These are phyloP conservation scores for Serripes groenlandicus DNA, from an alignment of 2,888 invertebrate species.

Conservation along the genomic window DNA sequence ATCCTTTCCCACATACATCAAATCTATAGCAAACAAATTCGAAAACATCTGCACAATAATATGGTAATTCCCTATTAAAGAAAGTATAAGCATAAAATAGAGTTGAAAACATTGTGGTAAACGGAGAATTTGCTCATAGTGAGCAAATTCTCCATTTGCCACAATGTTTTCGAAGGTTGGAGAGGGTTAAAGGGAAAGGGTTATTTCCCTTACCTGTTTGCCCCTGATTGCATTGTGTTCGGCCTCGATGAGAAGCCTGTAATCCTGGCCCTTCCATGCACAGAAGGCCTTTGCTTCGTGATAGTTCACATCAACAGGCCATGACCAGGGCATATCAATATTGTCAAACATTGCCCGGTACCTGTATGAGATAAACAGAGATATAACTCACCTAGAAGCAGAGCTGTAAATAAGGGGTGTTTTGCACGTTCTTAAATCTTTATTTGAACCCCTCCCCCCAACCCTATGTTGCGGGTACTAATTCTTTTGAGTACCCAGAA, in stretches of 20 bases:
- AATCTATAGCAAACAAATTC: too few relatives aligned
- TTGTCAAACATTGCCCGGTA: slow-evolving; percentile 84
- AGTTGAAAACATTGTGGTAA: neutral
- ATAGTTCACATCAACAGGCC: slow-evolving; percentile 85
- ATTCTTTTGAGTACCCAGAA: too few relatives aligned
- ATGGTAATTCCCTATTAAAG: too few relatives aligned
- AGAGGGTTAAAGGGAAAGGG: neutral
- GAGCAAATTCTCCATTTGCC: neutral
- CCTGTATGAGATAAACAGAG: slow-evolving; percentile 67
- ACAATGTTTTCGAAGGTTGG: neutral
- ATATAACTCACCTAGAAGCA: too few relatives aligned
- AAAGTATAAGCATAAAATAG: too few relatives aligned
- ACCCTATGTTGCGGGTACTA: too few relatives aligned
- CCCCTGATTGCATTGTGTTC: slow-evolving; percentile 83
- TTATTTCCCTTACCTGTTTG: slow-evolving; percentile 66
- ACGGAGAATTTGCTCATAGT: neutral
- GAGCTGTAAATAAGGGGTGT: too few relatives aligned
- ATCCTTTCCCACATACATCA: neutral
- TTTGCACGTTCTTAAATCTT: too few relatives aligned
- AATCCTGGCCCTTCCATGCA: slow-evolving; percentile 83
- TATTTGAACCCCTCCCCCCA: too few relatives aligned
- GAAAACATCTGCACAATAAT: too few relatives aligned
- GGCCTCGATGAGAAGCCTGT: slow-evolving; percentile 83
- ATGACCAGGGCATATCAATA: slow-evolving; percentile 83
- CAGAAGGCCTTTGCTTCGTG: slow-evolving; percentile 86